Base-by-base conservation (phyloP, 2,888 invertebrate species). In the Mimumesa dahlbomi region DNA sequence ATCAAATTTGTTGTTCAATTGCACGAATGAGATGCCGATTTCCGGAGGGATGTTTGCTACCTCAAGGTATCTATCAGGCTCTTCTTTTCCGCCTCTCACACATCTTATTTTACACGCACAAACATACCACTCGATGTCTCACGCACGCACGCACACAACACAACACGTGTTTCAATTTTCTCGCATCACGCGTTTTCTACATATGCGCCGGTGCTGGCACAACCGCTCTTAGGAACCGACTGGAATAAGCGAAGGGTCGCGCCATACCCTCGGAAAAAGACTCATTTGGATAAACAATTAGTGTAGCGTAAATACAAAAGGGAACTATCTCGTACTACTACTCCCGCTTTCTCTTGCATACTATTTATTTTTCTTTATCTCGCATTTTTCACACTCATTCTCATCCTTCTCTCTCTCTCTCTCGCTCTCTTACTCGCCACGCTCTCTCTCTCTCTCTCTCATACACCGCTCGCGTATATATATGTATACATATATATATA, bases 181-280 rank as follows among this genome's bases (percentile, higher is more conserved):
- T 43, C 2, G 38, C 56, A 19, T 36, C 9, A 40, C 36, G 14
- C 45, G 2, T 36, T 54, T 34, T n/a, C n/a, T 43, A 50, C 7
- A 34, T n/a, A 22, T 19, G 50, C 49, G 21, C 21, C 14, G 42
- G 61, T n/a, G 21, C 46, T 14, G 73, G 40, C 67, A 58, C 78
- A 61, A 71, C 71, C 75, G 75, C 77, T 77, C 75, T 75, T 85
- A 86, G 86, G 85, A 87, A 87, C 85, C 82, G 81, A 84, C 75
- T 82, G 82, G 79, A 81, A 81, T 79, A 77, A 77, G 75, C 77
- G 46, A 78, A 58, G 49, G 70, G 62, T 67, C 67, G 65, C 64
- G 64, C 31, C 52, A 18, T 50, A 34, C 36, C 36, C 43, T 45
- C 25, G 11, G 56, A 14, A 19, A 40, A 72, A 53, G 36, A 56